Base-by-base conservation (phyloP, 2,888 invertebrate species). In the Globia sparganii region DNA sequence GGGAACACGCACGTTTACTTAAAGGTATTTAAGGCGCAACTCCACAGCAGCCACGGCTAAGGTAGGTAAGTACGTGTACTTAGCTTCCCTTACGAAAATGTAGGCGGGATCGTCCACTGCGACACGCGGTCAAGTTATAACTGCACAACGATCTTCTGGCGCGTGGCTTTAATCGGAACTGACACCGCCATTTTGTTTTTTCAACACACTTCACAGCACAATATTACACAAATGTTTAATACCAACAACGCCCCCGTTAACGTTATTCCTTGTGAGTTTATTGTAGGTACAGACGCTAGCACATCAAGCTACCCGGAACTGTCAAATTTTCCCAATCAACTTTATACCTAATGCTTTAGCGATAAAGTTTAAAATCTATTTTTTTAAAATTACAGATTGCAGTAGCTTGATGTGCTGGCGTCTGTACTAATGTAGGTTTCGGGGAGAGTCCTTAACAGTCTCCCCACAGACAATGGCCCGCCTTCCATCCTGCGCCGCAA, bases 1-100 rank as follows among this genome's bases (percentile, higher is more conserved):
- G 6, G 34, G n/a, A 68, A 83, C 71, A 61, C 18, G 31, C 73
- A 40, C 71, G 61, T 70, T 65, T 75, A 61, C 43, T 58, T 65
- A 67, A 40, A 37, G 34, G 25, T 37, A 70, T 72, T 72, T 9
- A 67, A 34, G 31, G 11, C 34, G 11, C 18, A 18, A 8, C 34
- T 31, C 34, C 34, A n/a, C 4, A 46, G 31, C 15, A 34, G 8
- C 25, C 31, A 67, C 34, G 13, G 34, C 25, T 53, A 67, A 43
- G 43, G 43, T 43, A 49, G 31, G 1, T 49, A 67, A 2, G 25
- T 2, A 9, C 13, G 15, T 25, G 9, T 21, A 37, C 2, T 13
- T 28, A 67, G 15, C 31, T 31, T 34, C 4, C 15, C 2, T 34
- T 34, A 34, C 5, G 15, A 34, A 49, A 49, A 53, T 18, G 18